Percentiles rank a stretch among this genome's conserved stretches.
Evolutionary conservation across 2,797 vertebrate species (phyloP).

Genomic region (Thamnophis elegans): DNA sequence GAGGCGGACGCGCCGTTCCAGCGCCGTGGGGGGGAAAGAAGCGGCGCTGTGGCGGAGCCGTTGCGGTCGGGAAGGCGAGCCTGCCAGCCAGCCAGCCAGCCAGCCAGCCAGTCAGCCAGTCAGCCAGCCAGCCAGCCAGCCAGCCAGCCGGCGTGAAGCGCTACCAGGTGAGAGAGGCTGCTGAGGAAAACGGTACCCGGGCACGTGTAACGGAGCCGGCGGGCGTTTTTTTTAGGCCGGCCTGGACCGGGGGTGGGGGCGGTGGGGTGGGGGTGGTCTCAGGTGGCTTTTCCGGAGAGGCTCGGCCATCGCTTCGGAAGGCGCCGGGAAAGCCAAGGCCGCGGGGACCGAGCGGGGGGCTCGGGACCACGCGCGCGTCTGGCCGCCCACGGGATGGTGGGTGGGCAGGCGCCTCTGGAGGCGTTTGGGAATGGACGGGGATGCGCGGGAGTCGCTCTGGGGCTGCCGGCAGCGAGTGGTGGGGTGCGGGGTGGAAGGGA

Average conservation of each 20-base stretch:
- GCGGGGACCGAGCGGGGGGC: background rate
- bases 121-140: background rate
- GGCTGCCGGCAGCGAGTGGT: no score
- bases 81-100: background rate
- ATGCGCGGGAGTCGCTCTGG: background rate
- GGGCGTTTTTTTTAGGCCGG: background rate
- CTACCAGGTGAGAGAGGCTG: background rate
- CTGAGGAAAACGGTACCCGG: background rate
- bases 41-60: background rate
- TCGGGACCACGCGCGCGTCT: background rate
- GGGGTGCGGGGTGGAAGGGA: no score
- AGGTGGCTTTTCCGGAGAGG: background rate
- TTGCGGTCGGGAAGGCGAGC: background rate
- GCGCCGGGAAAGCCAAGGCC: background rate
- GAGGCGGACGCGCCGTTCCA: background rate
- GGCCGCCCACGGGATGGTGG: background rate
- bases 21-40: background rate
- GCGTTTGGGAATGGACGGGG: background rate
- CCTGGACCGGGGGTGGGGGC: background rate
- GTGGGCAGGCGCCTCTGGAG: background rate
- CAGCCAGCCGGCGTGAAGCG: background rate
- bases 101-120: background rate
- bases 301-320: background rate
- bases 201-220: background rate
- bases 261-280: fast-evolving